These are phyloP conservation scores for Phragmatobia fuliginosa DNA, from an alignment of 2,888 invertebrate genomes.

Conservation along the genomic window DNA sequence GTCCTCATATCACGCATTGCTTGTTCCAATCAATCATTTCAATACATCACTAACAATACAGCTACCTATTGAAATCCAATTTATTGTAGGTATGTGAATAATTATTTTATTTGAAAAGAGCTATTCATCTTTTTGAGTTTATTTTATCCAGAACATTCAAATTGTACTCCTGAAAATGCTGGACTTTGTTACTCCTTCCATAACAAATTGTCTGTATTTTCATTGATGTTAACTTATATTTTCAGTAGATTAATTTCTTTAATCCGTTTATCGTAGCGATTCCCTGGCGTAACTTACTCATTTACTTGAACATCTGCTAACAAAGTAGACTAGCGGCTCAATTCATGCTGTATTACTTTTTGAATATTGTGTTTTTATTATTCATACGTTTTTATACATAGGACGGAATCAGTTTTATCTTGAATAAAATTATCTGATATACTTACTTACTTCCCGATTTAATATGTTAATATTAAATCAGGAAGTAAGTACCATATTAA, in stretches of 20 bases:
- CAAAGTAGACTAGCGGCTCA: slow-evolving; percentile 58
- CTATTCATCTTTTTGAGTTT: no score
- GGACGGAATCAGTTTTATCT: background rate
- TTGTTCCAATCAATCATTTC: no score
- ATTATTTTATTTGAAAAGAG: no score
- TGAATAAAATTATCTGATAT: no score
- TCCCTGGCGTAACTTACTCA: slow-evolving; percentile 66
- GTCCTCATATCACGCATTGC: no score
- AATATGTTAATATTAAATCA: no score
- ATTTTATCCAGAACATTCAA: slow-evolving; percentile 19
- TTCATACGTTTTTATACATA: background rate
- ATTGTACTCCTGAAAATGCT: slow-evolving; percentile 38
- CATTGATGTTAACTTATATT: slow-evolving; percentile 54
- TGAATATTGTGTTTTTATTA: slow-evolving; percentile 38
- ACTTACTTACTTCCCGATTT: no score
- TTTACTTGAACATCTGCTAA: slow-evolving; percentile 61
- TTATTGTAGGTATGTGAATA: no score
- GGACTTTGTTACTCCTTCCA: slow-evolving; percentile 46
- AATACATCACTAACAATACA: no score
- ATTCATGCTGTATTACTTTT: slow-evolving; percentile 51
- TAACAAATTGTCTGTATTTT: slow-evolving; percentile 39
- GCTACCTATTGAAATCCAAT: no score
- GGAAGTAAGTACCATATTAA: no score
- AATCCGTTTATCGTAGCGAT: slow-evolving; percentile 62
- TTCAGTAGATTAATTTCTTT: slow-evolving; percentile 56